Evolutionary conservation across 2,888 invertebrate species (phyloP).

Genomic region (Diarsia mendica): DNA sequence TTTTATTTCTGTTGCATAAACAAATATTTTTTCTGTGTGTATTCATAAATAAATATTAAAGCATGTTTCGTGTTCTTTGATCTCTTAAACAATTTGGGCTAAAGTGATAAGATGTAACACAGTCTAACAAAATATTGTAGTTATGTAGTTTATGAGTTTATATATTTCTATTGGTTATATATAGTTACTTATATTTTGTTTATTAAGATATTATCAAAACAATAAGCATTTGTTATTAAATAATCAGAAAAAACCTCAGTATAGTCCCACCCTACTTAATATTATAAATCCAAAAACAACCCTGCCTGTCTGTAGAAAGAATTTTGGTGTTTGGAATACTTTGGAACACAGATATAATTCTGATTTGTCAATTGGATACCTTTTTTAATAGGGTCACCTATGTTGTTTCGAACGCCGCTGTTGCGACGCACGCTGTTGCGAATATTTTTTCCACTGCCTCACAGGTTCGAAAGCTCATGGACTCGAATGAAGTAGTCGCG

Average conservation of each 20-base stretch:
- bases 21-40: too few relatives aligned
- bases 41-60: too few relatives aligned
- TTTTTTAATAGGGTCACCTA: too few relatives aligned
- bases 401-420: too few relatives aligned
- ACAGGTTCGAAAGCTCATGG: too few relatives aligned
- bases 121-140: background rate
- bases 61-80: too few relatives aligned
- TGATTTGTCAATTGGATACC: background rate
- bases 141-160: too few relatives aligned
- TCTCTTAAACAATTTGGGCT: constrained; percentile 14
- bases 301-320: background rate
- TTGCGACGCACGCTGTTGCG: too few relatives aligned
- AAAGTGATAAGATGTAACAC: constrained; percentile 30
- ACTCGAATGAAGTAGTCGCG: too few relatives aligned
- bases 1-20: too few relatives aligned
- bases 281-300: background rate
- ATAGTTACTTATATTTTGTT: background rate
- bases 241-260: background rate
- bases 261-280: background rate
- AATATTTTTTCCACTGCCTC: too few relatives aligned
- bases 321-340: too few relatives aligned
- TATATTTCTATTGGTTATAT: background rate
- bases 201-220: background rate
- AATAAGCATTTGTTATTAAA: background rate
- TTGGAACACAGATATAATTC: background rate